Evolutionary conservation across 2,888 invertebrate species (phyloP).

Genomic region (Uloborus plumipes): DNA sequence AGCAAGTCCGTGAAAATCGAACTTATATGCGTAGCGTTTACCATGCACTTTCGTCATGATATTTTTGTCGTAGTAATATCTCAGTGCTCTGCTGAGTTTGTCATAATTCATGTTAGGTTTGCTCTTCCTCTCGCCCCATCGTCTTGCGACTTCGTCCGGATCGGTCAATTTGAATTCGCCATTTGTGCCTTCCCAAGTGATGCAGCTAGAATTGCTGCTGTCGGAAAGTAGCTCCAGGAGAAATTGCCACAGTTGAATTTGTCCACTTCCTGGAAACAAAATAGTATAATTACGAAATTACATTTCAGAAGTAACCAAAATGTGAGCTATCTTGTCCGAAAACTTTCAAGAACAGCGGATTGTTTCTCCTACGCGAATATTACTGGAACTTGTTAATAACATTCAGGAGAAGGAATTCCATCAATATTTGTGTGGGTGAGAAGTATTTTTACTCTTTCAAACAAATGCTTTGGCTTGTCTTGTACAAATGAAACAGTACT

Average conservation of each 20-base stretch:
- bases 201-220: conserved; percentile 87
- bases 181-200: conserved; percentile 96
- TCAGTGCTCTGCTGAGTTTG: conserved; percentile 95
- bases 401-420: no score
- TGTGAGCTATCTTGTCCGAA: neutral
- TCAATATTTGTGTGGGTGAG: no score
- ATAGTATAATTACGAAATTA: neutral
- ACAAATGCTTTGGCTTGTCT: no score
- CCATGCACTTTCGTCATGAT: conserved; percentile 99
- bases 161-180: conserved; percentile 96
- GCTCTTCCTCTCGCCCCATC: conserved; percentile 99
- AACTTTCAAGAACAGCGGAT: neutral
- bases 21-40: conserved; percentile 97
- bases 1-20: conserved; percentile 77
- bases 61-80: conserved; percentile 99
- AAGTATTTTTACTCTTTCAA: no score
- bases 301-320: no score
- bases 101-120: conserved; percentile 99
- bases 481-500: no score
- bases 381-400: no score
- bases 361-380: no score
- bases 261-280: conserved; percentile 75
- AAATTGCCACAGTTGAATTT: conserved; percentile 99
- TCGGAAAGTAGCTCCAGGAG: conserved; percentile 94
- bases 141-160: conserved; percentile 97